These are phyloP conservation scores for Brenthis hecate DNA, from an alignment of 2,888 invertebrate species.

Conservation along the genomic window DNA sequence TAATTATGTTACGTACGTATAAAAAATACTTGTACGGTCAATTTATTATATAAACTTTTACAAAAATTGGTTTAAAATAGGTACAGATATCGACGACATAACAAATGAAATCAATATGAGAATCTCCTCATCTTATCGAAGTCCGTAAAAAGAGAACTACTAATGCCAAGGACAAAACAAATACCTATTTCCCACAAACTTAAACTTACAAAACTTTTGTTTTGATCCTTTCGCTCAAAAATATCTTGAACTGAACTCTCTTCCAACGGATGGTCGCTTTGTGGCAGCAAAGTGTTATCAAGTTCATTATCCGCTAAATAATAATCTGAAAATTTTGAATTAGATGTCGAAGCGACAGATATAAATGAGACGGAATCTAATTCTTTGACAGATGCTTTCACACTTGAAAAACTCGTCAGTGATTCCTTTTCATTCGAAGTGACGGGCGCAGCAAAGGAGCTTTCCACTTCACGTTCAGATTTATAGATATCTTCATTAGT, in stretches of 20 bases:
- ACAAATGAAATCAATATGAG: too few species aligned
- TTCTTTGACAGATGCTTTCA: conserved; percentile 36
- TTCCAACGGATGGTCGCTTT: conserved; percentile 26
- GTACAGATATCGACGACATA: too few species aligned
- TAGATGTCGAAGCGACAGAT: conserved; percentile 55
- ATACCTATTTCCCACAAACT: neutral
- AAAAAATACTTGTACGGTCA: too few species aligned
- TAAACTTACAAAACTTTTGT: conserved; percentile 48
- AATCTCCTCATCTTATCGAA: too few species aligned
- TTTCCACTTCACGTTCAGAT: conserved; percentile 47
- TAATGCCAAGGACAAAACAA: too few species aligned
- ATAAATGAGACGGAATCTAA: conserved; percentile 62
- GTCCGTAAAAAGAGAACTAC: too few species aligned
- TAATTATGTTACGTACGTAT: too few species aligned
- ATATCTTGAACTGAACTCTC: conserved; percentile 56
- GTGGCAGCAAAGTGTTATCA: conserved; percentile 38
- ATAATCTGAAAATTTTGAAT: conserved; percentile 61
- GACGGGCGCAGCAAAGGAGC: conserved; percentile 20
- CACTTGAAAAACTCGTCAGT: conserved; percentile 36
- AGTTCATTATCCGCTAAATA: conserved; percentile 57
- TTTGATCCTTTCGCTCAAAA: conserved; percentile 61
- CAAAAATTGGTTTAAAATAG: too few species aligned
- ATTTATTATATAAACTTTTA: too few species aligned
- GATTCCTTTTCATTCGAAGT: conserved; percentile 44
- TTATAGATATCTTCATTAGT: conserved; percentile 45